Evolutionary conservation across 2,113 vertebrate species (phyloP), one percentile per base, ranked within the genome.

Genomic region (Nerophis ophidion): DNA sequence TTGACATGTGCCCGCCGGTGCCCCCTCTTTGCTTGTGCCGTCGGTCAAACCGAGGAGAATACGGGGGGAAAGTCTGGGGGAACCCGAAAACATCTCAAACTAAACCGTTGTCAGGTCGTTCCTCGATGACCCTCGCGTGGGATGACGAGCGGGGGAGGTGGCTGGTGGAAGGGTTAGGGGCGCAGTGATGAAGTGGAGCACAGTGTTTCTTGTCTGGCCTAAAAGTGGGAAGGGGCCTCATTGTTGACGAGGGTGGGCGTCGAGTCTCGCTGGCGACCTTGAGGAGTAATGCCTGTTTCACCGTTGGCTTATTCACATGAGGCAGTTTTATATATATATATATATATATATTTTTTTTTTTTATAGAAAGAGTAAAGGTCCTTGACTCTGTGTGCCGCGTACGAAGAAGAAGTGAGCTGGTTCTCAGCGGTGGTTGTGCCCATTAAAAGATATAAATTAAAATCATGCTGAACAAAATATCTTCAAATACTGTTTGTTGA

Each of bases 381-480:
- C 70, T 68, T 73, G 72, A 69, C 14, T 66, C 68, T 26, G 54
- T 76, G 75, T 72, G 73, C 75, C 70, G 19, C 57, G 66, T 34
- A 67, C 65, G 36, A 63, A 46, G 14, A 55, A 48, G 66, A 49
- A n/a, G 14, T 11, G 46, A 48, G 48, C 26, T 26, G 15, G 8
- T 49, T 49, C 17, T 49, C 45, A 48, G 69, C 36, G 33, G 10
- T 44, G 7, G 54, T 65, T 74, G 77, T 80, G 70, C 76, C 79
- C 72, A 72, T 70, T 86, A 78, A 82, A 80, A 86, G 81, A 75
- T 81, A 87, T 87, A 88, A 86, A 87, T 89, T 81, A 86, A 86
- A 85, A 57, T 61, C 68, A 87, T 80, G 75, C 61, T 75, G 8
- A 35, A 53, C 36, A 56, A 42, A 56, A 10, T 4, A 42, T 56